Evolutionary conservation across 2,888 invertebrate genomes (phyloP).

Genomic region (Gortyna flavago): DNA sequence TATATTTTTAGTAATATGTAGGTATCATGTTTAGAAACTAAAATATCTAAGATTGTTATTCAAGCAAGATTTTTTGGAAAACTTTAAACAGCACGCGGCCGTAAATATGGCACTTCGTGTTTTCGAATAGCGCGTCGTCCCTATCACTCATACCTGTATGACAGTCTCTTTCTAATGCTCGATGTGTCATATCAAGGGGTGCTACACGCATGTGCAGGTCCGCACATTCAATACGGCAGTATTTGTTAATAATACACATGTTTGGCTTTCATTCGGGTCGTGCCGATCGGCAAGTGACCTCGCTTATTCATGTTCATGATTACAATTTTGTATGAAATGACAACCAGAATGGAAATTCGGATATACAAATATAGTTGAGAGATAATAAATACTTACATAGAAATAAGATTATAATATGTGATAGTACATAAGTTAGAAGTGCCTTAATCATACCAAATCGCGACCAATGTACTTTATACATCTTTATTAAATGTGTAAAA

Average conservation of each 20-base stretch:
- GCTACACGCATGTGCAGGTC: neutral
- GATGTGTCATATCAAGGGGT: neutral
- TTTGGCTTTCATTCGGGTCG: neutral
- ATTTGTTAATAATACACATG: neutral
- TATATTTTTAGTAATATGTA: neutral
- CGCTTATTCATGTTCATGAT: neutral
- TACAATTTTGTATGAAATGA: neutral
- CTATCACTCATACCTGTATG: neutral
- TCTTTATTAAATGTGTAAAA: slow-evolving; percentile 15
- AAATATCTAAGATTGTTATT: neutral
- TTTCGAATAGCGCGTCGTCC: neutral
- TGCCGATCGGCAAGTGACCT: neutral
- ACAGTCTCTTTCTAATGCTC: neutral
- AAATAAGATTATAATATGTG: slow-evolving; percentile 20
- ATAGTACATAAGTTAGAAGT: slow-evolving; percentile 46
- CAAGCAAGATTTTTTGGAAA: neutral
- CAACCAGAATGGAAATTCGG: neutral
- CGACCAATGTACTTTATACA: slow-evolving; percentile 61
- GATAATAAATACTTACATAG: slow-evolving; percentile 16
- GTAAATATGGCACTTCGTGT: neutral
- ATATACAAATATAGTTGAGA: slow-evolving; percentile 15
- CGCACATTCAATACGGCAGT: neutral
- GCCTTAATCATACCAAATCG: slow-evolving; percentile 64
- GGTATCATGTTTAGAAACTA: neutral
- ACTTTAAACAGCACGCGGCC: neutral